Base-by-base conservation (phyloP, 2,113 vertebrate genomes). In the Merops nubicus region DNA sequence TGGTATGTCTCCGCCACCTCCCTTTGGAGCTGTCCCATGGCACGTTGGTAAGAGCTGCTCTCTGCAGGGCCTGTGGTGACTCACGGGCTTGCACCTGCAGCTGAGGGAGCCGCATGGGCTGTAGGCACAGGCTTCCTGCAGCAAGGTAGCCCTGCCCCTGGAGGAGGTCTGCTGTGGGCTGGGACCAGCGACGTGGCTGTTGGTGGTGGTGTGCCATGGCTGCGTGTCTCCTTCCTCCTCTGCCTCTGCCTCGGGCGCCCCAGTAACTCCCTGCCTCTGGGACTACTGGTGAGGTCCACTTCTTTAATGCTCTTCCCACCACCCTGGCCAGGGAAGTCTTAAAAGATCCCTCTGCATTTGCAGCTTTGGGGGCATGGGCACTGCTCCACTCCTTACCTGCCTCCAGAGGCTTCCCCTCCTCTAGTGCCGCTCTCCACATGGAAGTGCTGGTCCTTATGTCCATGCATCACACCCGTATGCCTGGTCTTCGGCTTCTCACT, bases 1-100 rank as follows among this genome's bases (percentile, higher is more conserved):
- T 84, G 48, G 36, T 86, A 15, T 8, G 94, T 91, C 76, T 93
- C 68, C 3, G 73, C 91, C 94, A 74, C 93, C 91, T 96, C 94
- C 93, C 93, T 93, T 87, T 72, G 89, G 68, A 95, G 83, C 68
- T 91, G 80, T 91, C 91, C 89, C 23, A 5, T 20, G 31, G 83
- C 0, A 0, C 0, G 15, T 54, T 45, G 92, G 62, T 94, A 89
- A 69, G 72, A 76, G 50, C 36, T 29, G 36, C 47, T 60, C 47
- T 69, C 68, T 0, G 75, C 67, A 65, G 62, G 48, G 75, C 76
- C 73, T 2, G 5, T 31, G 11, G 50, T 86, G 92, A 70, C 56
- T 91, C 86, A 74, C 8, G 63, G n/a, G 10, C 68, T 70, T 28
- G 34, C 88, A 51, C 54, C 42, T 60, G 40, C 0, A 5, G 40